phyloP scores from a whole-genome alignment of 2,888 invertebrate species.

The Chrysodeixis includens region DNA sequence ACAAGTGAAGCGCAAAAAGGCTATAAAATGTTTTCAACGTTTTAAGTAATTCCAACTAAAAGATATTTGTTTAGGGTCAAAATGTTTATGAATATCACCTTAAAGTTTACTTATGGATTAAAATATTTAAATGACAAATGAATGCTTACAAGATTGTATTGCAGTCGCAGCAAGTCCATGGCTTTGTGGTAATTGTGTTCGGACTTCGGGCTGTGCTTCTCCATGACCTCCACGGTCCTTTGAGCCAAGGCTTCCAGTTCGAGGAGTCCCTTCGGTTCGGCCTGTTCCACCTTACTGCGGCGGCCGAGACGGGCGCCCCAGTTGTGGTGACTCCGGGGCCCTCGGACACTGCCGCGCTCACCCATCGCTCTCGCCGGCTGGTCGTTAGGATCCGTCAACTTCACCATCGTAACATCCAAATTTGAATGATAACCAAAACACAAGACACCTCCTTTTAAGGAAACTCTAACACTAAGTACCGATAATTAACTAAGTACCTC shows the following conservation, averaged over 20 bases:
- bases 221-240: slow-evolving; percentile 66
- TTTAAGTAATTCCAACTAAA: slow-evolving; percentile 25
- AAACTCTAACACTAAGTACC: slow-evolving; percentile 14
- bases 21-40: slow-evolving; percentile 31
- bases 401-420: slow-evolving; percentile 64
- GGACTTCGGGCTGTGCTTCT: slow-evolving; percentile 61
- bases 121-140: slow-evolving; percentile 1
- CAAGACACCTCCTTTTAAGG: slow-evolving; percentile 21
- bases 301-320: slow-evolving; percentile 64
- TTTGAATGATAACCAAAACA: slow-evolving; percentile 20
- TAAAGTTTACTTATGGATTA: slow-evolving; percentile 3
- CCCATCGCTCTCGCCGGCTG: slow-evolving; percentile 53
- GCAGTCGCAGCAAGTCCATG: slow-evolving; percentile 71
- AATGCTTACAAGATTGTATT: slow-evolving; percentile 71
- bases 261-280: slow-evolving; percentile 64
- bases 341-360: slow-evolving; percentile 43
- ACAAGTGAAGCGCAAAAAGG: slow-evolving; percentile 25
- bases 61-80: slow-evolving; percentile 24
- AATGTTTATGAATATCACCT: slow-evolving; percentile 12
- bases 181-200: slow-evolving; percentile 59
- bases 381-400: slow-evolving; percentile 56
- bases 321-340: slow-evolving; percentile 59
- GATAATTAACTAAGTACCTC: slow-evolving; percentile 6
- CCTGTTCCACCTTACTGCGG: slow-evolving; percentile 37
- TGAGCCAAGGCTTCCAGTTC: slow-evolving; percentile 65